Conservation (phyloP, 2,888 invertebrate species). For the Spisula subtruncata region DNA sequence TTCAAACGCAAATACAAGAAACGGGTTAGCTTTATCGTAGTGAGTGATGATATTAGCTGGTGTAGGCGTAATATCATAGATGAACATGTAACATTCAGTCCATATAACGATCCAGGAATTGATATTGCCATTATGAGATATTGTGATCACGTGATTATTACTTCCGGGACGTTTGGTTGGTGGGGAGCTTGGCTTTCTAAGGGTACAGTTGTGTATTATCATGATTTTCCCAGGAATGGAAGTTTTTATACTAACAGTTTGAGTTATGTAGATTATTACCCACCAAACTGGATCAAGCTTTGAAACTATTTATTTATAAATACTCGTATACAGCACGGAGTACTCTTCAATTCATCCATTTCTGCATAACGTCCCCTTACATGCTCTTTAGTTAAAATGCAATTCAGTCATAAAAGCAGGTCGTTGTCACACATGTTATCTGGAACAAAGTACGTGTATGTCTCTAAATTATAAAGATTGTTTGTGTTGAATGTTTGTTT, state of each 20-base stretch:
- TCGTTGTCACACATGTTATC: too few species aligned
- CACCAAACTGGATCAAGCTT: background rate
- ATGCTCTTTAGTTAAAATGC: too few species aligned
- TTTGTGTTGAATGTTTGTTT: too few species aligned
- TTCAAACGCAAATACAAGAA: background rate
- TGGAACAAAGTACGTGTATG: too few species aligned
- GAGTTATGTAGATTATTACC: constrained; percentile 5
- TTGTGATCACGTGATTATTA: constrained; percentile 24
- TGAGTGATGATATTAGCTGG: constrained; percentile 28
- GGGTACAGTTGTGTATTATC: too few species aligned
- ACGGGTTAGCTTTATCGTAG: background rate
- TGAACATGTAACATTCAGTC: background rate
- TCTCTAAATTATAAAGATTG: too few species aligned
- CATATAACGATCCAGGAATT: background rate
- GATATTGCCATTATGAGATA: constrained; percentile 5
- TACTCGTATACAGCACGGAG: too few species aligned
- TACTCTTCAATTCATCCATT: too few species aligned
- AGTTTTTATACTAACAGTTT: background rate
- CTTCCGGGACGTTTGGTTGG: constrained; percentile 23
- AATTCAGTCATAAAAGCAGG: too few species aligned
- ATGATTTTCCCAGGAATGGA: background rate
- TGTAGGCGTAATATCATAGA: background rate
- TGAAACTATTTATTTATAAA: too few species aligned
- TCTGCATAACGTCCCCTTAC: too few species aligned
- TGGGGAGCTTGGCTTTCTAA: background rate